These are phyloP conservation scores for Perca schrenkii DNA, from an alignment of 2,113 vertebrate species.

Conservation along the genomic window DNA sequence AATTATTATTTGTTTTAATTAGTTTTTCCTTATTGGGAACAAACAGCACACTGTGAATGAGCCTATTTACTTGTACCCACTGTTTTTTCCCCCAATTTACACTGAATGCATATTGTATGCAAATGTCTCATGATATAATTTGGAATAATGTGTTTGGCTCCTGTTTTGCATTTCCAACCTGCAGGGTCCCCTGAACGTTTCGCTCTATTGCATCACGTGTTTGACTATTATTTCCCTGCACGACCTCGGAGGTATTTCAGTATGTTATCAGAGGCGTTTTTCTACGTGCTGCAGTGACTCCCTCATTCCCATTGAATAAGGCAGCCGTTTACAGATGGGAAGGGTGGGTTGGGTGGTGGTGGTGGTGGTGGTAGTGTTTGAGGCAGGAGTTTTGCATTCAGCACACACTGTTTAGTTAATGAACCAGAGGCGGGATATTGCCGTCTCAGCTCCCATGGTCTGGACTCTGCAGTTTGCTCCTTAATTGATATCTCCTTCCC, in stretches of 20 bases:
- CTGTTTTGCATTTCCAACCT: constrained; percentile 15
- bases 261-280: constrained; percentile 39
- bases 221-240: constrained; percentile 27
- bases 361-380: neutral
- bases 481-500: constrained; percentile 87
- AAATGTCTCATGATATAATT: constrained; percentile 34
- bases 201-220: constrained; percentile 35
- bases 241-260: constrained; percentile 43
- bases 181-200: constrained; percentile 17
- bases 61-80: neutral
- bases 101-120: constrained; percentile 28
- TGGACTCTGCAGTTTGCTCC: constrained; percentile 80
- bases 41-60: neutral
- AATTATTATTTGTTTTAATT: neutral
- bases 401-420: constrained; percentile 80
- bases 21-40: neutral
- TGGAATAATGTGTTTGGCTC: neutral
- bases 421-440: constrained; percentile 84
- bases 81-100: constrained; percentile 9
- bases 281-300: constrained; percentile 41
- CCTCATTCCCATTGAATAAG: constrained; percentile 33
- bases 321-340: constrained; percentile 13
- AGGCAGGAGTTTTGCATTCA: constrained; percentile 74
- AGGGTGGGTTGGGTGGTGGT: neutral
- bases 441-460: constrained; percentile 80